Conservation (phyloP, 2,888 invertebrate genomes). For the Theretra japonica region DNA sequence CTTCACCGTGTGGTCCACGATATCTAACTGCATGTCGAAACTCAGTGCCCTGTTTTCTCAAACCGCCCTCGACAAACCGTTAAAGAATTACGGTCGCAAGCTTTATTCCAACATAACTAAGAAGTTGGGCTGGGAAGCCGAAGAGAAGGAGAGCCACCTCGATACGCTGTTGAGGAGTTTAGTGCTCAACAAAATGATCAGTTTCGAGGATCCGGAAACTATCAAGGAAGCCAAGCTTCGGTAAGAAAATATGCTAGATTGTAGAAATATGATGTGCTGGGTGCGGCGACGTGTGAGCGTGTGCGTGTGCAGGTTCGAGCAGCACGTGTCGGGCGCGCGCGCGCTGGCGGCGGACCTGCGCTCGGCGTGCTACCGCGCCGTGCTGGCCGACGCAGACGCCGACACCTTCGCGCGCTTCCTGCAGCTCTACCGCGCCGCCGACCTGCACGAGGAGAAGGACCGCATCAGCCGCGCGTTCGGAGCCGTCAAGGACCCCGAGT, state of each 20-base stretch:
- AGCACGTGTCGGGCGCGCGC: conserved; percentile 86
- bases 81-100: conserved; percentile 89
- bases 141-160: conserved; percentile 92
- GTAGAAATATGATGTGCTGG: not conserved
- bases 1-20: conserved; percentile 96
- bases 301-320: conserved; percentile 79
- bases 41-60: conserved; percentile 91
- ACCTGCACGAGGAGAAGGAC: conserved; percentile 97
- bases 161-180: conserved; percentile 94
- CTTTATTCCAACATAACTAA: conserved; percentile 89
- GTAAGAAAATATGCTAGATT: conserved; percentile 55
- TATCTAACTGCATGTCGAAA: conserved; percentile 91
- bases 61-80: conserved; percentile 89
- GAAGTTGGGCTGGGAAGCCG: conserved; percentile 94
- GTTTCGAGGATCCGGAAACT: conserved; percentile 91
- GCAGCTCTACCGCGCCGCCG: conserved; percentile 91
- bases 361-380: conserved; percentile 94
- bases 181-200: conserved; percentile 92
- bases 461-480: conserved; percentile 94
- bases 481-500: conserved; percentile 88
- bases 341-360: conserved; percentile 93
- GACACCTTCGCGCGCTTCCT: conserved; percentile 91
- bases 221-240: conserved; percentile 90
- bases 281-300: not conserved
- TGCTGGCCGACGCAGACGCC: conserved; percentile 88